phyloP scores from a whole-genome alignment of 2,113 vertebrate species.

The Microtus ochrogaster region DNA sequence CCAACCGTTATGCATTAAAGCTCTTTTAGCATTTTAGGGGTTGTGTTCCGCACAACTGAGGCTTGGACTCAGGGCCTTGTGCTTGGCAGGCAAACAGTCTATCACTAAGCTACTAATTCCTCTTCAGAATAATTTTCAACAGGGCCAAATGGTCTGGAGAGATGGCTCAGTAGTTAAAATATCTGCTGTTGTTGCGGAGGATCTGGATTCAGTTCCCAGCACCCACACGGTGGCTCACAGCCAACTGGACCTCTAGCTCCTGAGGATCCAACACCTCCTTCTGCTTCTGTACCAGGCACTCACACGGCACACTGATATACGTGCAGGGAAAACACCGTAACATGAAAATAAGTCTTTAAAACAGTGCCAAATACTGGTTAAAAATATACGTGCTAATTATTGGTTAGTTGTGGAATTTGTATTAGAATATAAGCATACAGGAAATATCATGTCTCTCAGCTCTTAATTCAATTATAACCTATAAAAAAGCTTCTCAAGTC shows the following conservation, averaged over 20 bases:
- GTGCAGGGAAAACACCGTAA: neutral
- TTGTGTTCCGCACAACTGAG: neutral
- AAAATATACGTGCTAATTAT: constrained; percentile 27
- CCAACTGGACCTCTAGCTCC: neutral
- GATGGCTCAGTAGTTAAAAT: neutral
- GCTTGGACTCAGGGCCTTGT: neutral
- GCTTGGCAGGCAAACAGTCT: neutral
- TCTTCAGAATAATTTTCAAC: neutral
- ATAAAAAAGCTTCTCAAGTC: neutral
- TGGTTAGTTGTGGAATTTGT: constrained; percentile 40
- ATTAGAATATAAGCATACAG: neutral
- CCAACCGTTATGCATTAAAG: neutral
- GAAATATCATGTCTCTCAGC: neutral
- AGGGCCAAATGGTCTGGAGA: neutral
- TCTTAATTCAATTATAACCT: neutral
- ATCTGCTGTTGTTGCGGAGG: neutral
- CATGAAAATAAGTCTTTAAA: neutral
- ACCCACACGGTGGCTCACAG: neutral
- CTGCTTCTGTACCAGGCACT: neutral
- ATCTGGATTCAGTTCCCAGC: neutral
- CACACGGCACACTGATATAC: too few relatives aligned
- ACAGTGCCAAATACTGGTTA: constrained; percentile 12
- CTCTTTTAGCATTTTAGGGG: neutral
- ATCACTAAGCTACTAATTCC: neutral
- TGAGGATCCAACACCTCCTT: neutral